Base-by-base conservation (phyloP, 2,888 invertebrate genomes). In the Malthinus seriepunctatus region DNA sequence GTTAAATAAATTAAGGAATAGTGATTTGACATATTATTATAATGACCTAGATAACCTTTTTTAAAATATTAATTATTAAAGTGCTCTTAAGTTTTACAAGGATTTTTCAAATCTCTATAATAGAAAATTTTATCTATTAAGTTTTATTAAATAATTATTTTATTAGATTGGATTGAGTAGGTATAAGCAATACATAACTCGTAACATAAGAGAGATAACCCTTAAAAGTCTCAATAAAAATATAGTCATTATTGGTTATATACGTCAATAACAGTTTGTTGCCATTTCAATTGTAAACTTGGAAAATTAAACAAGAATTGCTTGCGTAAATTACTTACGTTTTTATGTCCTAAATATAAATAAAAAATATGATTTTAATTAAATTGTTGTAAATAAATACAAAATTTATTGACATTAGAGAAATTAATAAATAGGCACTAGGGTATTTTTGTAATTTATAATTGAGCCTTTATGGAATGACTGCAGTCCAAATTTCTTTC, bases 261-360 rank as follows among this genome's bases (percentile, higher is more conserved):
- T n/a, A 39, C 50, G 50, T 50, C 50, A 50, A 50, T 39, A 32
- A 14, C 8, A 8, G 11, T 39, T 49, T 33, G 32, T 32, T 39
- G 31, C 37, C 7, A 14, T 12, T 11, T 31, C 23, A 38, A 12
- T 49, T 50, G 32, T 50, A 50, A 39, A 50, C 50, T 50, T 23
- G 14, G 32, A 32, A 50, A 32, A 32, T 50, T 50, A 50, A 50
- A 50, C 39, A 50, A 50, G 38, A 39, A 50, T 50, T 32, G 50
- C 39, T 39, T 39, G 39, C 33, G 50, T 39, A 32, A 32, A 39
- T 12, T 39, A 50, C 32, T 32, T 38, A 10, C 15, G 50, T 11
- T 39, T 9, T 50, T 32, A 32, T 15, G 2, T n/a, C 6, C 11
- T 39, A 12, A 39, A 39, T 23, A 23, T 23, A 23, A 23, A 23